A percentile compares a stretch with the other conserved stretches of the same genome.
Evolutionary conservation across 2,888 invertebrate genomes (phyloP).

Genomic region (Latrodectus elegans): DNA sequence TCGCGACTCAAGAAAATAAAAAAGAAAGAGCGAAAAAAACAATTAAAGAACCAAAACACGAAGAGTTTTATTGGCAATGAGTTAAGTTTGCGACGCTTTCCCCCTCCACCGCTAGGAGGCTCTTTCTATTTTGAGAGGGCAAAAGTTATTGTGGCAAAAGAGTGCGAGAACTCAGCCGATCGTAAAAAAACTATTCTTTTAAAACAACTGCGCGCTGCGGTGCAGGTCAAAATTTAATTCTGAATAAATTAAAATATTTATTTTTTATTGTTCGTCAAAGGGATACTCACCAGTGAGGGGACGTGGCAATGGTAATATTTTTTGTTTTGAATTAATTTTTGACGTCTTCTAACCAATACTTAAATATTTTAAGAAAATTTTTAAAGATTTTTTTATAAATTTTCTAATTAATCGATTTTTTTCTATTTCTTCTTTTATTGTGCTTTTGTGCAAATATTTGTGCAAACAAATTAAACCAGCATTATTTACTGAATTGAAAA

Average conservation of each 20-base stretch:
- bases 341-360: no score
- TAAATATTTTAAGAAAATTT: no score
- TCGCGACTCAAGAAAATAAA: conserved; percentile 7
- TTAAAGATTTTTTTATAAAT: no score
- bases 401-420: no score
- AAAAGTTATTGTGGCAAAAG: conserved; percentile 63
- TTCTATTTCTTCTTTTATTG: no score
- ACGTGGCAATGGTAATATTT: conserved; percentile 22
- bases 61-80: conserved; percentile 65
- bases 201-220: background rate
- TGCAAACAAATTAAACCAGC: no score
- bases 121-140: conserved; percentile 31
- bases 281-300: no score
- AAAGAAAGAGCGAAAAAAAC: conserved; percentile 22
- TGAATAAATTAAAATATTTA: conserved; percentile 3
- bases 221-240: conserved; percentile 24
- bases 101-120: conserved; percentile 47
- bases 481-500: no score
- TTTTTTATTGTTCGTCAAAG: no score
- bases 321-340: background rate
- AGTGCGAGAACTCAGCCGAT: conserved; percentile 25
- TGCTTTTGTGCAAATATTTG: no score
- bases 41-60: conserved; percentile 57
- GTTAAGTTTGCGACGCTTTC: conserved; percentile 39
- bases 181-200: conserved; percentile 39